Conservation (phyloP, 2,113 vertebrate species). For the Cairina moschata region DNA sequence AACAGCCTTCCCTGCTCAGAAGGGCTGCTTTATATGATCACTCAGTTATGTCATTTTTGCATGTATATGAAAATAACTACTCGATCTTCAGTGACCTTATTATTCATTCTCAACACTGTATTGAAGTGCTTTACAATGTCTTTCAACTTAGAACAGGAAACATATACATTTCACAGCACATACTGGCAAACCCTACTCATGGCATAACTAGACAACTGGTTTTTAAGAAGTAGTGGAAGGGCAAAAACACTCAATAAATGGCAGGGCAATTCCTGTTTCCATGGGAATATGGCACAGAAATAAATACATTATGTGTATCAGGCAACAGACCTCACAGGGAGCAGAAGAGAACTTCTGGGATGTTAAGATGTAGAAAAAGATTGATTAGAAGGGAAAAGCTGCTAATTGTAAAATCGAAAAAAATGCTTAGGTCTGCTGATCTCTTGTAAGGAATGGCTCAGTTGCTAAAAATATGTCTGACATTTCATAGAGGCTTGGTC, state of each 20-base stretch:
- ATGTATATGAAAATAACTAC: conserved; percentile 39
- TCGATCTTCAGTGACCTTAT: conserved; percentile 47
- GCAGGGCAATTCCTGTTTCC: conserved; percentile 5
- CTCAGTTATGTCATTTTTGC: conserved; percentile 53
- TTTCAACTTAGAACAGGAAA: conserved; percentile 37
- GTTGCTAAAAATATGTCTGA: conserved; percentile 31
- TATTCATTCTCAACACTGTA: conserved; percentile 40
- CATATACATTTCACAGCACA: conserved; percentile 18
- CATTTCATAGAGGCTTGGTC: conserved; percentile 19
- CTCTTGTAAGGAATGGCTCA: conserved; percentile 31
- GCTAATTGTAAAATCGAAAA: conserved; percentile 50
- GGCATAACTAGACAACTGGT: background rate
- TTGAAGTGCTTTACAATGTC: background rate
- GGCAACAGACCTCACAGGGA: conserved; percentile 2
- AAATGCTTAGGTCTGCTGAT: conserved; percentile 36
- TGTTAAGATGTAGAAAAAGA: conserved; percentile 43
- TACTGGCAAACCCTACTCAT: background rate
- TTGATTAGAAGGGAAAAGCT: conserved; percentile 51
- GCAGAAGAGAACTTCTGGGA: background rate
- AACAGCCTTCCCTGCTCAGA: background rate
- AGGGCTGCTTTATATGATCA: background rate
- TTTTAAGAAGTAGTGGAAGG: background rate
- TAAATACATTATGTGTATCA: background rate
- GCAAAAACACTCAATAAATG: background rate
- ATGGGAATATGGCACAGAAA: background rate